phyloP scores from a whole-genome alignment of 1,140 invertebrate species.

The Drosophila murphyi region DNA sequence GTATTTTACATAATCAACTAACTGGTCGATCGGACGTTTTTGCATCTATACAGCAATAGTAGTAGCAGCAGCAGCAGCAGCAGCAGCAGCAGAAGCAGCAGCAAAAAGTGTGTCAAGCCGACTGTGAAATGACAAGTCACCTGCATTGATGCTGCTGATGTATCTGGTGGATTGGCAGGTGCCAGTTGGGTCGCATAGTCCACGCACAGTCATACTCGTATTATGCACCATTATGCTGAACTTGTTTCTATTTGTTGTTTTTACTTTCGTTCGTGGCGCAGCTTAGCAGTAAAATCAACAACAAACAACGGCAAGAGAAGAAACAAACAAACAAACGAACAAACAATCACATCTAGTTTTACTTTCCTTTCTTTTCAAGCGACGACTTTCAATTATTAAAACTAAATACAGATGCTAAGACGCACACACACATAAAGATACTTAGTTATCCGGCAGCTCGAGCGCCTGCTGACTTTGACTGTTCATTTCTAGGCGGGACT shows the following conservation, averaged over 20 bases:
- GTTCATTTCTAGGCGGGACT: slow-evolving; percentile 22
- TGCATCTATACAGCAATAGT: background rate
- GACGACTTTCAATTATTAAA: slow-evolving; percentile 70
- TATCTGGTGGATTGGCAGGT: slow-evolving; percentile 44
- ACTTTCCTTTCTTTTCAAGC: slow-evolving; percentile 73
- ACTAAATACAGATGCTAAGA: slow-evolving; percentile 55
- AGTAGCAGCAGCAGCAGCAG: background rate
- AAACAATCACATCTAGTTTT: slow-evolving; percentile 64
- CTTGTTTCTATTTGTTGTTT: slow-evolving; percentile 69
- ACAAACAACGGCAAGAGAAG: slow-evolving; percentile 34
- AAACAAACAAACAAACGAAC: slow-evolving; percentile 44
- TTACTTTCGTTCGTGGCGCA: slow-evolving; percentile 70
- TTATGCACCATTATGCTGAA: slow-evolving; percentile 58
- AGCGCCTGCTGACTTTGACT: background rate
- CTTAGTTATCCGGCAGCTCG: background rate
- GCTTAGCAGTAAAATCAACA: slow-evolving; percentile 23
- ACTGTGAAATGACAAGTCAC: slow-evolving; percentile 45
- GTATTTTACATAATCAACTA: slow-evolving; percentile 50
- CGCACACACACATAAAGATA: slow-evolving; percentile 6
- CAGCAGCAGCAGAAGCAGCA: background rate
- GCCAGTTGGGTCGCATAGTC: slow-evolving; percentile 17
- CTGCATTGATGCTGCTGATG: slow-evolving; percentile 10
- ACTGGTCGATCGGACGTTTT: slow-evolving; percentile 4
- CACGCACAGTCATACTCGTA: slow-evolving; percentile 41
- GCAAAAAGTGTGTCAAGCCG: slow-evolving; percentile 50